Evolutionary conservation across 35 echinoderm and acorn worm species (phyloP), one percentile per base, ranked within the genome.

Genomic region (Hemicentrotus pulcherrimus): DNA sequence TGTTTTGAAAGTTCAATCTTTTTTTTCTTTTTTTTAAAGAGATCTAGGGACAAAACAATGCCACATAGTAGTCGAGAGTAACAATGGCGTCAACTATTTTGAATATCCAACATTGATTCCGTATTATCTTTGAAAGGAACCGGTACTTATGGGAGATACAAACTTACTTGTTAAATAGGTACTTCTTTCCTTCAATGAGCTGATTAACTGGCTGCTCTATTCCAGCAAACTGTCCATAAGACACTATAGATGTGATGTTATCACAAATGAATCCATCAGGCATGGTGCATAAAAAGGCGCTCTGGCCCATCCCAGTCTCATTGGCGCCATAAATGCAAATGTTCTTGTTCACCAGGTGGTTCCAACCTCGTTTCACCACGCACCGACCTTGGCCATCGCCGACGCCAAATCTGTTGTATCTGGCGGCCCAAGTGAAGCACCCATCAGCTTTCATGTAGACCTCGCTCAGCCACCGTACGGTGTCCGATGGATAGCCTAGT

Each of bases 321-420:
- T 58, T 93, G 30, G 91, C 91, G 14, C 91, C 91, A 47, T 55
- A 93, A 58, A 93, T 18, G 41, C 91, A 93, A 24, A 93, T 12
- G 48, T 58, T 47, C 4, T 93, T n/a, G 48, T 93, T 31, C 16
- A 18, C 8, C 14, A 93, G 91, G 46, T 93, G 46, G n/a, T 93
- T 93, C 91, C 58, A 28, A 4, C 91, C 91, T 93, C 91, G 91
- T 58, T 93, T 93, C 46, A 93, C 91, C 16, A 93, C 91, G 48
- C 91, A 93, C 16, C 91, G 91, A 12, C 91, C 91, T 31, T 93
- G 45, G 5, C 91, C 91, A 47, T 93, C 46, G 11, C 30, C 11
- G 11, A 58, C 9, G 5, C n/a, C 46, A 12, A 28, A 14, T 31
- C 48, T 12, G 30, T 48, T 58, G 46, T 50, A 93, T 31, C 11